Evolutionary conservation across 2,113 vertebrate genomes (phyloP).

Genomic region (Thomomys bottae): DNA sequence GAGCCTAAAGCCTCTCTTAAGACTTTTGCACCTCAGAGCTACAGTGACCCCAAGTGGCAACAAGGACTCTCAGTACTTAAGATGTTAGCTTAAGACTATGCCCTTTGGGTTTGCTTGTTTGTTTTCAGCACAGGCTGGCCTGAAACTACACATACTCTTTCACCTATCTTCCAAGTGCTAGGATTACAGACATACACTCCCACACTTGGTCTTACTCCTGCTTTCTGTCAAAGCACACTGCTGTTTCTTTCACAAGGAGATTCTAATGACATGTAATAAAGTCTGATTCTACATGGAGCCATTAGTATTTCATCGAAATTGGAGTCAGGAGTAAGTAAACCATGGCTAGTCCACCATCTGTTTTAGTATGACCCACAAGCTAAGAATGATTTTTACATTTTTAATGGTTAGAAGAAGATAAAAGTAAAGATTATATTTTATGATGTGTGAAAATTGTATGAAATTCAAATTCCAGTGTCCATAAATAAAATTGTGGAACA

Average conservation of each 20-base stretch:
- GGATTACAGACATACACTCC: neutral
- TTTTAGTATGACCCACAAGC: neutral
- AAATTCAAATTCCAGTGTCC: constrained; percentile 43
- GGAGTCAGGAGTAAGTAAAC: neutral
- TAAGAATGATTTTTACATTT: constrained; percentile 19
- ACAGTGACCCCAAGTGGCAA: neutral
- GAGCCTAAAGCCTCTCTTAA: neutral
- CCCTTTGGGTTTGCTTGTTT: neutral
- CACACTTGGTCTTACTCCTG: neutral
- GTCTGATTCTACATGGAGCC: neutral
- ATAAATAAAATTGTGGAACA: constrained; percentile 36
- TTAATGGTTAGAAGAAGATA: constrained; percentile 3
- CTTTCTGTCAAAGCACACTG: neutral
- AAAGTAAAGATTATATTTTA: constrained; percentile 51
- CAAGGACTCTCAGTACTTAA: neutral
- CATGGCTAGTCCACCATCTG: neutral
- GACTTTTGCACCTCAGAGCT: neutral
- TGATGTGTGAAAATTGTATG: constrained; percentile 44
- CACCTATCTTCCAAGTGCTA: neutral
- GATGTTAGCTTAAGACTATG: neutral
- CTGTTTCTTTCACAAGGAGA: neutral
- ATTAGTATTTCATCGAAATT: neutral
- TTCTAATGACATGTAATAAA: neutral
- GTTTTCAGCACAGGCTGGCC: neutral
- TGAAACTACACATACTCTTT: neutral